phyloP scores from a whole-genome alignment of 2,888 invertebrate species.

The Laothoe populi region DNA sequence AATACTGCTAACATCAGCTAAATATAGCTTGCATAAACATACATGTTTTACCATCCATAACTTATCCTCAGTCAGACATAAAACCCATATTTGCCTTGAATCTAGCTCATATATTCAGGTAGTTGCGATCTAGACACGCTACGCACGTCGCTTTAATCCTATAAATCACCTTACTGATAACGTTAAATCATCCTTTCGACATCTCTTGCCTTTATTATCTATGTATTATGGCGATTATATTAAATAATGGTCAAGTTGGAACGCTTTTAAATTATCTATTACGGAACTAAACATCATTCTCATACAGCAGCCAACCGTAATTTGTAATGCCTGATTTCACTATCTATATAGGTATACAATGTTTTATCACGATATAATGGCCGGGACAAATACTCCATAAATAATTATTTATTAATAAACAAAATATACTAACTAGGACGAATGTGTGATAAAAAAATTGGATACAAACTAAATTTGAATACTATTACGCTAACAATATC shows the following conservation, averaged over 20 bases:
- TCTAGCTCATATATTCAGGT: not conserved
- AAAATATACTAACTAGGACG: too few relatives aligned
- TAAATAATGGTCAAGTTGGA: not conserved
- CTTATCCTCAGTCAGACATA: not conserved
- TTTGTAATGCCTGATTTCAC: too few relatives aligned
- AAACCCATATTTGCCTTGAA: not conserved
- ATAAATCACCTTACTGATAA: slow-evolving; percentile 12
- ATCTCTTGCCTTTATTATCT: not conserved
- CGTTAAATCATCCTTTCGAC: not conserved
- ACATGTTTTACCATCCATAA: not conserved
- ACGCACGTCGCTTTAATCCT: not conserved
- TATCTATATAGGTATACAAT: too few relatives aligned
- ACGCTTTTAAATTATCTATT: not conserved
- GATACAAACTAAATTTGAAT: too few relatives aligned
- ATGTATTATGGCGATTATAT: slow-evolving; percentile 2
- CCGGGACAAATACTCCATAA: too few relatives aligned
- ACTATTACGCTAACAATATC: too few relatives aligned
- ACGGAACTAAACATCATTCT: too few relatives aligned
- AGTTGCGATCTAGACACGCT: slow-evolving; percentile 4
- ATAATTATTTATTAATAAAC: too few relatives aligned
- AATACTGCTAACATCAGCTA: not conserved
- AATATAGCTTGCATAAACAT: not conserved
- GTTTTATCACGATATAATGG: too few relatives aligned
- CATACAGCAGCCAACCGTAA: too few relatives aligned
- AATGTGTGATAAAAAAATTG: too few relatives aligned